phyloP scores from a whole-genome alignment of 2,797 vertebrate species.

The Dipus sagitta region DNA sequence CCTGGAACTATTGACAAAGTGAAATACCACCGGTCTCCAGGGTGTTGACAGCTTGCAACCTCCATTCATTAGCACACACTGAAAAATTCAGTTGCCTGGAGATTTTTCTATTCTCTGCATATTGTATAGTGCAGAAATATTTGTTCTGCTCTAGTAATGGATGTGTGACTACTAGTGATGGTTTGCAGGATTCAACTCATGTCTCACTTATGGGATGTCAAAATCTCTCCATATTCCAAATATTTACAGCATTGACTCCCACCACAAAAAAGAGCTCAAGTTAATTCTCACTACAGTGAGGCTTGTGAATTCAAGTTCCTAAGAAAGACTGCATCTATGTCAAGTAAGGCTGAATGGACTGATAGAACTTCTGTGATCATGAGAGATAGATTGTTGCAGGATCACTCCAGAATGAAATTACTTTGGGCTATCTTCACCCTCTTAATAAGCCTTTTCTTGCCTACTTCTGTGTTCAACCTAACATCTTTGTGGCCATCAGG shows the following conservation, averaged over 20 bases:
- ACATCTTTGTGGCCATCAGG: too few relatives aligned
- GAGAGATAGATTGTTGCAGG: too few relatives aligned
- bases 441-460: too few relatives aligned
- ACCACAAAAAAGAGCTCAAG: neutral
- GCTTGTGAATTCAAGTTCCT: too few relatives aligned
- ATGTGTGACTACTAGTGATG: neutral
- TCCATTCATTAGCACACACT: neutral
- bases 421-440: too few relatives aligned
- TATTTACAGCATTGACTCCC: neutral
- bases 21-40: neutral
- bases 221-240: neutral
- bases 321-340: too few relatives aligned
- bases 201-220: neutral
- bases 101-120: neutral
- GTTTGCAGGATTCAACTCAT: neutral
- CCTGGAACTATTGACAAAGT: neutral
- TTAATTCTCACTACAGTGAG: neutral
- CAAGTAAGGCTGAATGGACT: too few relatives aligned
- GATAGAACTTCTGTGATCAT: too few relatives aligned
- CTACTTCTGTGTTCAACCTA: too few relatives aligned
- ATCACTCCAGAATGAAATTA: too few relatives aligned
- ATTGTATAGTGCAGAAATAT: neutral
- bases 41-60: neutral
- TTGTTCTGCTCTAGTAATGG: slow-evolving; percentile 8
- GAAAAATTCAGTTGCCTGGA: neutral